Conservation (phyloP, 2,113 vertebrate genomes). For the Eurypyga helias region DNA sequence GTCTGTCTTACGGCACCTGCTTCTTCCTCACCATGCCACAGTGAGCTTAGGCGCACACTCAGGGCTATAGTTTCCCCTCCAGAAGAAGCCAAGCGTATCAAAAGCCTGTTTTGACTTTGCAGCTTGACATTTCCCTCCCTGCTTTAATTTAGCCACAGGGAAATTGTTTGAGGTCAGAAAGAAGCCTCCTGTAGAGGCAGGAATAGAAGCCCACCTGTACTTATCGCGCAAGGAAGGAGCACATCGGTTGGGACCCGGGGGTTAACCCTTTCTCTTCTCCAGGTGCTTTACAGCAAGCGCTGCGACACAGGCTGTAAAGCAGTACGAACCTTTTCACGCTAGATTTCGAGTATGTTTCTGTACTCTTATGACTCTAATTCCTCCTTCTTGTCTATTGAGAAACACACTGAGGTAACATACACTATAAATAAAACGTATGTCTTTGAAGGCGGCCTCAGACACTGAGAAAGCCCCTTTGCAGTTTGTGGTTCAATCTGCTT, state of each 20-base stretch:
- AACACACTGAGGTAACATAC: neutral
- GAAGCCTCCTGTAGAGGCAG: neutral
- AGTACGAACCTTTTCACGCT: neutral
- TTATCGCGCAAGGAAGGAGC: neutral
- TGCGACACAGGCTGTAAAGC: neutral
- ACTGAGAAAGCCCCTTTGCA: neutral
- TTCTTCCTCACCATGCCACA: neutral
- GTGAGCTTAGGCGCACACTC: fast-evolving
- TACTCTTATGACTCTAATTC: neutral
- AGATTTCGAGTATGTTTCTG: neutral
- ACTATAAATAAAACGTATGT: neutral
- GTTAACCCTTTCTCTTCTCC: neutral
- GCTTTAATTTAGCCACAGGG: neutral
- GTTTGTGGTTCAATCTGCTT: neutral
- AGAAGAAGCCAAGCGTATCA: neutral
- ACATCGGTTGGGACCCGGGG: neutral
- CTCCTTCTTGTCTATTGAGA: neutral
- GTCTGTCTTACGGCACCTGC: neutral
- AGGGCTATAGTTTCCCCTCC: neutral
- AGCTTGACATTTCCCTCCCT: neutral
- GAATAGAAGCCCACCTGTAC: neutral
- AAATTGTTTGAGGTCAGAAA: neutral
- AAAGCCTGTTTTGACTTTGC: neutral
- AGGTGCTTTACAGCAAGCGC: neutral
- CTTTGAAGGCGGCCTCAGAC: neutral